Base-by-base conservation (phyloP, 2,888 invertebrate genomes). In the Clitarchus hookeri region DNA sequence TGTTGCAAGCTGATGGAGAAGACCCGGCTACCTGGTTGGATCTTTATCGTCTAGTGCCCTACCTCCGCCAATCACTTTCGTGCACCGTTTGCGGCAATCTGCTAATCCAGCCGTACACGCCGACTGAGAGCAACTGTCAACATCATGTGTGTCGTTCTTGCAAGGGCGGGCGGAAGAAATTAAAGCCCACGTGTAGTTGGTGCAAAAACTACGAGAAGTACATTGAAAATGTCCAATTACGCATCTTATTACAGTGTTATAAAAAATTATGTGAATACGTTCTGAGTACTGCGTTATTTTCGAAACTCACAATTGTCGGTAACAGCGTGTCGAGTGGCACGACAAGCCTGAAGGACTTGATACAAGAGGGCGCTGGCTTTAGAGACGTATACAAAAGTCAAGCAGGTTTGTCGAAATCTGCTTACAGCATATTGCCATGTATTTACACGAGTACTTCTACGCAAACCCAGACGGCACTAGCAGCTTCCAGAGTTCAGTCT, bases 61-160 rank as follows among this genome's bases (percentile, higher is more conserved):
- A 96, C 92, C 93, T 98, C 90, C 94, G 97, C 87, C 97, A 97
- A 91, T 96, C 97, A 88, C 93, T 98, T 89, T 96, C 97, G 89
- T 98, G 98, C 92, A 96, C 96, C 86, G 97, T 98, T 86, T 98
- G 98, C 91, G 95, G 96, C 88, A 95, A 96, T 90, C 93, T 98
- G 88, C 92, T 98, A 86, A 95, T 95, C 89, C 96, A 96, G 90
- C 98, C 98, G 11, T 95, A 95, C 90, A 95, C 96, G 65, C 97
- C 97, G 25, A 94, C 94, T 27, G 95, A 94, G 89, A 94, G 95
- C 6, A 95, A 94, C 88, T 98, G 98, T 92, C 96, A 96, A 91
- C 98, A 98, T 92, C 96, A 97, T 92, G 96, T 98, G 78, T 98
- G 98, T 91, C 95, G 95, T 89, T 93, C 94, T 85, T 98, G 98